Base-by-base conservation (phyloP, 2,888 invertebrate genomes). In the Polydesmus complanatus region DNA sequence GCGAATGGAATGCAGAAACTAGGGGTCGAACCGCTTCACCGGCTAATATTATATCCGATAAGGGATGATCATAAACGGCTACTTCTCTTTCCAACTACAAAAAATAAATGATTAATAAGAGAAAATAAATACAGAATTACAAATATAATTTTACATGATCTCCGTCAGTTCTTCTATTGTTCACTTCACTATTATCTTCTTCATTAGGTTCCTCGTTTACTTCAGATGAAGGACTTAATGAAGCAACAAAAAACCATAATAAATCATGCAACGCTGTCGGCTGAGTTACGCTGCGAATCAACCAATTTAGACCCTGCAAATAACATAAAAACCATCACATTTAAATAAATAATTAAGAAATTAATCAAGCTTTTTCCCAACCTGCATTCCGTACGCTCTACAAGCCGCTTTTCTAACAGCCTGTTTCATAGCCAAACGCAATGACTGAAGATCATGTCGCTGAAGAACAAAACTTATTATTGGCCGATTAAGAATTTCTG, bases 241-340 rank as follows among this genome's bases (percentile, higher is more conserved):
- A 86, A 18, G 85, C 83, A 23, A 93, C 89, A 72, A 95, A 93
- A 88, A 92, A 94, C 96, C 96, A 96, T 73, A 97, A 81, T 11
- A 96, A 80, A 75, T 97, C 96, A 69, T 96, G 95, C 22, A 97
- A 80, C 70, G 91, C 88, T 2, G 86, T 84, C 2, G 92, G 87
- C 72, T 92, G 92, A 0, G 93, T 92, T 0, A 93, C 88, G 58
- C 87, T 91, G 58, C 92, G 81, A 54, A 97, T 76, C 23, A 98
- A 76, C 97, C 97, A 98, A 73, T 95, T 95, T 67, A 96, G 78
- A 0, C 94, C 93, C 81, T 86, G 69, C 5, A 51, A n/a, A 51
- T n/a, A n/a, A 51, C 51, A 22, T 19, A 3, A 52, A 52, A 52
- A 52, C n/a, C 11, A 5, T 8, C 14, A 37, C 5, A 37, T 8